Evolutionary conservation across 1,140 invertebrate species (phyloP).

Genomic region (Epicauta chinensis): DNA sequence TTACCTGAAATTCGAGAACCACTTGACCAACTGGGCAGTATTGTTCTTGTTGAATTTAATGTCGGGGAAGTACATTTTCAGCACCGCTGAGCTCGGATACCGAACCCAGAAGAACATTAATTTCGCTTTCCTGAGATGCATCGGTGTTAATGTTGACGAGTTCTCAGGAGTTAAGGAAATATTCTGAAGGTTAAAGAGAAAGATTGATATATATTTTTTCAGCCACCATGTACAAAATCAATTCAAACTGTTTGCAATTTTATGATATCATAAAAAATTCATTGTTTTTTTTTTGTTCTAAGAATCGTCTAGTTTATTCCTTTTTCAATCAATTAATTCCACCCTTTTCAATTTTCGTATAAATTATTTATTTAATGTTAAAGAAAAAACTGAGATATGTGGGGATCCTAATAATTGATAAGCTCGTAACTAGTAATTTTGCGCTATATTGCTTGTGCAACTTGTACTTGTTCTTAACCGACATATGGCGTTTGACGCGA

Average conservation of each 20-base stretch:
- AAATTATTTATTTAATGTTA: no score
- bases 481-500: slow-evolving; percentile 18
- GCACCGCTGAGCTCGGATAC: slow-evolving; percentile 95
- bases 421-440: slow-evolving; percentile 13
- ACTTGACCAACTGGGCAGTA: slow-evolving; percentile 99
- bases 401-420: slow-evolving; percentile 11
- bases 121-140: slow-evolving; percentile 99
- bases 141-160: slow-evolving; percentile 95
- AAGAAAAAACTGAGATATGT: slow-evolving; percentile 7
- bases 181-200: slow-evolving; percentile 29
- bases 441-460: not conserved
- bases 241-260: no score
- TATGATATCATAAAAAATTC: no score
- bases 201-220: not conserved
- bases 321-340: no score
- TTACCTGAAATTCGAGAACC: slow-evolving; percentile 99
- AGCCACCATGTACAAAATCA: no score
- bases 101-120: slow-evolving; percentile 99
- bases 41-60: slow-evolving; percentile 99
- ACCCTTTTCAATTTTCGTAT: no score
- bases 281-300: no score
- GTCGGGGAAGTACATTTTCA: slow-evolving; percentile 99
- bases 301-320: no score
- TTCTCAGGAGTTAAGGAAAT: slow-evolving; percentile 75
- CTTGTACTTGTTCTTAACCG: slow-evolving; percentile 23